Evolutionary conservation across 2,797 vertebrate genomes (phyloP), one percentile per base, ranked within the genome.

Genomic region (Perodicticus potto): DNA sequence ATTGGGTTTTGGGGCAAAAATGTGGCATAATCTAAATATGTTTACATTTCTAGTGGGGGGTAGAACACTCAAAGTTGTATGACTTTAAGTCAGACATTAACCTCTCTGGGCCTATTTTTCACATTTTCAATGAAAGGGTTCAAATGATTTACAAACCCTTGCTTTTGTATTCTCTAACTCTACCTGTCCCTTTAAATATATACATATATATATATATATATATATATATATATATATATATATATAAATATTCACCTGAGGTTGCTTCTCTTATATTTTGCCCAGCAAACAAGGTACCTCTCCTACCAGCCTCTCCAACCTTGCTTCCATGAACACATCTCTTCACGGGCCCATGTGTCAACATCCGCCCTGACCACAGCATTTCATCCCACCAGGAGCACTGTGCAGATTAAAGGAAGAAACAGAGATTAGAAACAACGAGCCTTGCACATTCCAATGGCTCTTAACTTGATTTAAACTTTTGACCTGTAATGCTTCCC

Each of bases 401-500:
- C 8, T 0, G 45, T 22, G n/a, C 77, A 53, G 82, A 89, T 76
- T 74, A 59, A 91, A 82, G 72, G 43, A 59, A 91, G 92, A 95
- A 89, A 43, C 73, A 43, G 67, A 93, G 89, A 91, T 90, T 40
- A 69, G 87, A 94, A 97, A 96, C n/a, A 34, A 63, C 7, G 2
- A 57, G 57, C 69, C 69, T 86, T 94, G 94, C 87, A 91, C 95
- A 96, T 97, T 98, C 96, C 95, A 0, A 73, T 1, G 65, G 73
- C 65, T 85, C 95, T 97, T 96, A 95, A 96, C 89, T 96, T 91
- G 94, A 94, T 96, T 97, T 97, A 83, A 98, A 98, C 97, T 98
- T 97, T 96, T 97, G 97, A 98, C 91, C 97, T 86, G 59, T 91
- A 97, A 96, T 97, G 97, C 73, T 90, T 98, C 89, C 93, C 98